These are phyloP conservation scores for Paralvinella palmiformis DNA, from an alignment of 1,140 invertebrate genomes.

Conservation along the genomic window DNA sequence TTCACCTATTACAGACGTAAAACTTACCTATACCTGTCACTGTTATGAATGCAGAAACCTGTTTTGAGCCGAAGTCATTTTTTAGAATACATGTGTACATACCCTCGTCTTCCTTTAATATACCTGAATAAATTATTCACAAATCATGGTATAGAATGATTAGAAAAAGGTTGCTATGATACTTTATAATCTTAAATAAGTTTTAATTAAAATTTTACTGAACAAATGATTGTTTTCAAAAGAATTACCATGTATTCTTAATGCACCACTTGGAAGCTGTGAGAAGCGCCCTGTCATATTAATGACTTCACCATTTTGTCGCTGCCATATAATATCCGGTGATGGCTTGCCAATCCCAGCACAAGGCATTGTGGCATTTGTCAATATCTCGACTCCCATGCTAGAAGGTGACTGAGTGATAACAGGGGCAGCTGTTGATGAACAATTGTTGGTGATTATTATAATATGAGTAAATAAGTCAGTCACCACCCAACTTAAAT, in stretches of 20 bases:
- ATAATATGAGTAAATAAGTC: too few relatives aligned
- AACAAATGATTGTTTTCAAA: too few relatives aligned
- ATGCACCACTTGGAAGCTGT: slow-evolving; percentile 28
- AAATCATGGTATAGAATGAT: background rate
- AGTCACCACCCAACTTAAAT: too few relatives aligned
- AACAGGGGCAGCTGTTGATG: slow-evolving; percentile 44
- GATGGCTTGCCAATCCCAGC: slow-evolving; percentile 38
- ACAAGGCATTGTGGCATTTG: slow-evolving; percentile 46
- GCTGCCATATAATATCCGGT: slow-evolving; percentile 45
- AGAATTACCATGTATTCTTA: slow-evolving; percentile 36
- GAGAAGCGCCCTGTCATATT: slow-evolving; percentile 23
- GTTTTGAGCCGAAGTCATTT: slow-evolving; percentile 50
- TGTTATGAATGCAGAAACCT: slow-evolving; percentile 43
- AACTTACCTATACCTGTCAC: slow-evolving; percentile 51
- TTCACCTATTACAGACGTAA: background rate
- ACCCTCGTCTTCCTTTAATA: slow-evolving; percentile 39
- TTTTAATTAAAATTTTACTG: too few relatives aligned
- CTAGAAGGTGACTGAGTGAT: slow-evolving; percentile 42
- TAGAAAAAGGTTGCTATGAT: too few relatives aligned
- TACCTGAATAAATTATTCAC: slow-evolving; percentile 24
- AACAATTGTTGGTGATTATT: too few relatives aligned
- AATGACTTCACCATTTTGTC: slow-evolving; percentile 32
- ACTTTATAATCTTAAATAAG: too few relatives aligned
- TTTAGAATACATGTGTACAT: slow-evolving; percentile 49
- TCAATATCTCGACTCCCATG: slow-evolving; percentile 48